These are phyloP conservation scores for Guaruba guarouba DNA, from an alignment of 2,113 vertebrate species.

Conservation along the genomic window DNA sequence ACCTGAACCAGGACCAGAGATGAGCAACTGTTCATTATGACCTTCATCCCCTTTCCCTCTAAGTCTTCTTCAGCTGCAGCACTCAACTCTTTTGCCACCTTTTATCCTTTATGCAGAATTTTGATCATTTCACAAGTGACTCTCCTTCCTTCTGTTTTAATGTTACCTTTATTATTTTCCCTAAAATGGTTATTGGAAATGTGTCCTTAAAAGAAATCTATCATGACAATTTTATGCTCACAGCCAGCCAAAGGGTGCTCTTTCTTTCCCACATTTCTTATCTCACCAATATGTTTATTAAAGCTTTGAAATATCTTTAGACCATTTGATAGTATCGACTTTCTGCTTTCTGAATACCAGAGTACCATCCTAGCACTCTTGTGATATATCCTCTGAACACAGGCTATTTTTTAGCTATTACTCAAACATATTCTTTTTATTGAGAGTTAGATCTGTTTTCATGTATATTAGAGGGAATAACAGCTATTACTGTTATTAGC, in stretches of 20 bases:
- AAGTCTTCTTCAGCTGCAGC: not conserved
- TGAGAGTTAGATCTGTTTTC: not conserved
- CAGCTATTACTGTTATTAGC: not conserved
- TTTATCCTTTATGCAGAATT: rapidly evolving
- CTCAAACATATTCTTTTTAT: not conserved
- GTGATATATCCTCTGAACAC: not conserved
- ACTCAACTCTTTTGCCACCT: not conserved
- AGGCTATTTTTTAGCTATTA: not conserved
- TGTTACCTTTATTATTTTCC: not conserved
- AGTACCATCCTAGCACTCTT: not conserved
- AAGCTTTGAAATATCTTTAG: not conserved
- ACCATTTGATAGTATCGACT: not conserved
- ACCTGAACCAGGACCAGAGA: too few species aligned
- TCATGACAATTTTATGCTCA: not conserved
- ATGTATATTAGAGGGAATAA: not conserved
- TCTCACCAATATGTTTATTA: not conserved
- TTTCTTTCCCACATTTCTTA: not conserved
- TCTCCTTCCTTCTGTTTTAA: not conserved
- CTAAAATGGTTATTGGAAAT: not conserved
- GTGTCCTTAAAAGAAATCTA: not conserved
- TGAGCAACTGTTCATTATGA: rapidly evolving
- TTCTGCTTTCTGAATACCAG: not conserved
- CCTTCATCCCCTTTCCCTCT: not conserved
- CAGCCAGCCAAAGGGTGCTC: not conserved
- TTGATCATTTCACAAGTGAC: not conserved